These are phyloP conservation scores for Heteromormyrus szaboi DNA, from an alignment of 2,797 vertebrate genomes.

Conservation along the genomic window DNA sequence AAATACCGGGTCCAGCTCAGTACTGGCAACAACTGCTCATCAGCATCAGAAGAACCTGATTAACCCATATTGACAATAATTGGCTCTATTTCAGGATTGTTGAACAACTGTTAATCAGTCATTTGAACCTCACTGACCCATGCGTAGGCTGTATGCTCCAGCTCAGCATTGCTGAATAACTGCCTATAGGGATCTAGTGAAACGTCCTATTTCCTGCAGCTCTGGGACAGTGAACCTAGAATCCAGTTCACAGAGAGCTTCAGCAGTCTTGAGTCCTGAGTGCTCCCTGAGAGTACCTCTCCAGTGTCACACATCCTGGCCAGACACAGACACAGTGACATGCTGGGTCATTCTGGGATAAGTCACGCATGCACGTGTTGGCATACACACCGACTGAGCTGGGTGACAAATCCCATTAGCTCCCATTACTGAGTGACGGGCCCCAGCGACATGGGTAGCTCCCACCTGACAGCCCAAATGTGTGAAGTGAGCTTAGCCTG, in stretches of 20 bases:
- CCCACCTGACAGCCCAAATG: neutral
- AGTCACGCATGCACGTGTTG: neutral
- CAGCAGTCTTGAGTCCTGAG: neutral
- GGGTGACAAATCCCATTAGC: constrained; percentile 1
- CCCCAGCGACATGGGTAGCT: neutral
- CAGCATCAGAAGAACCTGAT: neutral
- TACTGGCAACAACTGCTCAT: neutral
- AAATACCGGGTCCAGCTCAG: neutral
- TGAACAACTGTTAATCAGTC: neutral
- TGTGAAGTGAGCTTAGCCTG: neutral
- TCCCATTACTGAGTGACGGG: neutral
- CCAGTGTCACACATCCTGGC: neutral
- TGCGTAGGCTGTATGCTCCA: neutral
- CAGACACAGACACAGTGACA: neutral
- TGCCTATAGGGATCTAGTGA: neutral
- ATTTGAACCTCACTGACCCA: neutral
- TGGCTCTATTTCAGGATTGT: neutral
- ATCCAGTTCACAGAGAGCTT: neutral
- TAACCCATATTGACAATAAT: neutral
- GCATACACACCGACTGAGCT: neutral
- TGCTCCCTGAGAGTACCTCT: neutral
- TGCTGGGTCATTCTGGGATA: neutral
- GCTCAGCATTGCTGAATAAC: neutral
- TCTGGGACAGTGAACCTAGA: neutral
- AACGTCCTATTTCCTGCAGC: neutral